Conservation (phyloP, 2,888 invertebrate species). For the Scaptomyza caliginosa region DNA sequence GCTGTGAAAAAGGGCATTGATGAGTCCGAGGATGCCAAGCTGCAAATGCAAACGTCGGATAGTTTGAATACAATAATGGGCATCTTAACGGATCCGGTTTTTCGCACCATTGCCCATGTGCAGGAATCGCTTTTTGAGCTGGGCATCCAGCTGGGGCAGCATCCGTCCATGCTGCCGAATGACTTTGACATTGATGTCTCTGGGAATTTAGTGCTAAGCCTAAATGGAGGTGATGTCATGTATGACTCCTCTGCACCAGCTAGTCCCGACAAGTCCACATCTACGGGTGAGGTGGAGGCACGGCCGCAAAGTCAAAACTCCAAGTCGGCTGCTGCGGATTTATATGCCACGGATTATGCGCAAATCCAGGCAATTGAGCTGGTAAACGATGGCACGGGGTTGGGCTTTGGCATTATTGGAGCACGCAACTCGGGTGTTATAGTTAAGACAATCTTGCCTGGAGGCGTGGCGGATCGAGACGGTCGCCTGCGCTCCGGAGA, state of each 20-base stretch:
- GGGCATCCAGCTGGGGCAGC: conserved; percentile 93
- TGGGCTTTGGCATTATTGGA: conserved; percentile 99
- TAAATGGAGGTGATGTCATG: conserved; percentile 86
- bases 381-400: conserved; percentile 98
- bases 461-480: conserved; percentile 98
- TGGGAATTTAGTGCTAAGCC: conserved; percentile 89
- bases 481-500: conserved; percentile 98
- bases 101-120: conserved; percentile 94
- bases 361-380: conserved; percentile 99
- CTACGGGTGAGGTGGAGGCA: conserved; percentile 83
- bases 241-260: conserved; percentile 85
- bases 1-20: conserved; percentile 94
- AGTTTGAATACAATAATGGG: conserved; percentile 93
- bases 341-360: conserved; percentile 95
- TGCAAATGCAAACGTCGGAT: conserved; percentile 89
- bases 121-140: conserved; percentile 95
- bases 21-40: conserved; percentile 92
- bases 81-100: conserved; percentile 94
- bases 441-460: conserved; percentile 98
- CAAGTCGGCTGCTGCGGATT: conserved; percentile 88
- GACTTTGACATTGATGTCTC: conserved; percentile 96
- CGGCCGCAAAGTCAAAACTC: conserved; percentile 86
- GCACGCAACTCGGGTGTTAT: conserved; percentile 99
- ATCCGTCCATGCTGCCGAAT: conserved; percentile 95
- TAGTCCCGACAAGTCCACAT: conserved; percentile 87